Evolutionary conservation across 2,888 invertebrate genomes (phyloP).

Genomic region (Ectemnius cavifrons): DNA sequence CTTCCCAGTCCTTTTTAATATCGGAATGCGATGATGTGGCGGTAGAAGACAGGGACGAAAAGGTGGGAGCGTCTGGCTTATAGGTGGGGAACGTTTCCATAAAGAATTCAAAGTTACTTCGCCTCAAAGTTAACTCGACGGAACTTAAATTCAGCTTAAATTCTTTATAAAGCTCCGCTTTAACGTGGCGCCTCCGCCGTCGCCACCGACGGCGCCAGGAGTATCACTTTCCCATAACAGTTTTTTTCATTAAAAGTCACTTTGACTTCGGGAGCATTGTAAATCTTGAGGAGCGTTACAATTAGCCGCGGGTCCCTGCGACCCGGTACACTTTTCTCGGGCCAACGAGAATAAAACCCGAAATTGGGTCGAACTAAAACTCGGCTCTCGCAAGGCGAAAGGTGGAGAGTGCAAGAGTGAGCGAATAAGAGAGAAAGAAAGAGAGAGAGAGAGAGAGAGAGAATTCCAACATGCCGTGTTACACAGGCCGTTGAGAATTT

Average conservation of each 20-base stretch:
- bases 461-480: no score
- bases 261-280: constrained; percentile 9
- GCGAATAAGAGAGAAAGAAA: no score
- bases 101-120: constrained; percentile 36
- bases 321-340: not conserved
- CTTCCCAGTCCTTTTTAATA: not conserved
- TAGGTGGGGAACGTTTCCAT: constrained; percentile 16
- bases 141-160: constrained; percentile 32
- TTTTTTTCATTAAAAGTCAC: constrained; percentile 43
- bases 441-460: no score
- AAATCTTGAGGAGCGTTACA: constrained; percentile 23
- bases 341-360: no score
- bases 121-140: constrained; percentile 22
- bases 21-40: not conserved
- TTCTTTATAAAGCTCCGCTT: constrained; percentile 12
- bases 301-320: constrained; percentile 20
- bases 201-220: constrained; percentile 6
- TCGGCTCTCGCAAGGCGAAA: no score
- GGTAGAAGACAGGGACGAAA: not conserved
- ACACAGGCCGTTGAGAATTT: no score
- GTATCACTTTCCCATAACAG: constrained; percentile 40
- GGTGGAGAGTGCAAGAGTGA: no score
- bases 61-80: not conserved
- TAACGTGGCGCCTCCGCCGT: constrained; percentile 1
- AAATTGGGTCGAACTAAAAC: no score